Percentiles rank a stretch among this genome's conserved stretches.
phyloP scores from a whole-genome alignment of 2,888 invertebrate genomes.

The Drosophila fulvimacula region DNA sequence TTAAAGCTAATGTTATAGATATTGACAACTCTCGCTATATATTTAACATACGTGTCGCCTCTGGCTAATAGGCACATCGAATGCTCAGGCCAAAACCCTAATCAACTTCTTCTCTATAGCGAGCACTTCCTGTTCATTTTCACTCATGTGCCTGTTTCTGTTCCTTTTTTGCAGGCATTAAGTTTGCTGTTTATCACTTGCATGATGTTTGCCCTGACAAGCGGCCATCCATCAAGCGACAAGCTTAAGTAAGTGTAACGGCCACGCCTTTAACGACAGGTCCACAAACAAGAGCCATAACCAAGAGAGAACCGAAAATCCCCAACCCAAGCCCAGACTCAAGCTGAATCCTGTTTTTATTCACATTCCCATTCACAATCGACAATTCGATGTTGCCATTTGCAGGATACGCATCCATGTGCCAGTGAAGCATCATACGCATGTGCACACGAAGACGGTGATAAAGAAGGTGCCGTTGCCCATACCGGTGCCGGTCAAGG shows the following conservation, averaged over 20 bases:
- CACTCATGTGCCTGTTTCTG: constrained; percentile 4
- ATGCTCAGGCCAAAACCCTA: neutral
- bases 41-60: neutral
- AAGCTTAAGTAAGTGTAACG: constrained; percentile 81
- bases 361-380: constrained; percentile 17
- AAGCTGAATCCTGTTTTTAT: constrained; percentile 12
- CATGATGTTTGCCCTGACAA: constrained; percentile 76
- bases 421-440: constrained; percentile 85
- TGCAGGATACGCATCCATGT: constrained; percentile 84
- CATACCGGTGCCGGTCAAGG: constrained; percentile 83
- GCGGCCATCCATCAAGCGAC: constrained; percentile 82
- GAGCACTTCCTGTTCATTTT: constrained; percentile 12
- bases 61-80: neutral
- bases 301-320: neutral
- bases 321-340: neutral
- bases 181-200: constrained; percentile 76
- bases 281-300: constrained; percentile 16
- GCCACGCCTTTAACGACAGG: constrained; percentile 58
- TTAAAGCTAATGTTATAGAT: neutral
- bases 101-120: constrained; percentile 1
- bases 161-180: constrained; percentile 62
- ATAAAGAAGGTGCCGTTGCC: constrained; percentile 84
- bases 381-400: constrained; percentile 17
- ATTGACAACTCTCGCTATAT: neutral
- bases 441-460: constrained; percentile 84